Percentiles rank a stretch among this genome's conserved stretches.
Evolutionary conservation across 23 tunicate species (phyloP).

Genomic region (Oikopleura dioica): DNA sequence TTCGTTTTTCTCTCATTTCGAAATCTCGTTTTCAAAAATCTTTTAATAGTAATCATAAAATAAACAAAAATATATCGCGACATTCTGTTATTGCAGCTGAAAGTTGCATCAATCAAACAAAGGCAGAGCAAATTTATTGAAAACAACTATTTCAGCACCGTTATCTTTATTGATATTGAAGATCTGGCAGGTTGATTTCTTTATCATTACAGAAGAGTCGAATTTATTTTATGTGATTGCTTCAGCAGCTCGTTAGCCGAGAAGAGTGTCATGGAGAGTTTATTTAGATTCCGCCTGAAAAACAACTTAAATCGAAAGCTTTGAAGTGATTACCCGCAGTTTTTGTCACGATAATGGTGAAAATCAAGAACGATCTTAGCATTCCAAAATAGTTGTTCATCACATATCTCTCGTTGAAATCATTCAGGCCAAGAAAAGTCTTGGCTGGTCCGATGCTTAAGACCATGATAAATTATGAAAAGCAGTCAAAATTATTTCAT

Average conservation of each 20-base stretch:
- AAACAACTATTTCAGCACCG: too few relatives aligned
- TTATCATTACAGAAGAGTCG: conserved; percentile 70
- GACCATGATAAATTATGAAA: not conserved
- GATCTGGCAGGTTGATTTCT: conserved; percentile 31
- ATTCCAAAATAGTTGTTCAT: conserved; percentile 93
- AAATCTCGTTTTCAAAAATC: too few relatives aligned
- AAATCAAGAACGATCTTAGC: conserved; percentile 76
- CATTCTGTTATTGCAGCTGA: too few relatives aligned
- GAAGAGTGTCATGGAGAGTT: conserved; percentile 45
- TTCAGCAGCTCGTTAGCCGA: conserved; percentile 44
- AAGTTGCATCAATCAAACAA: too few relatives aligned
- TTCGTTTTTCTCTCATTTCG: too few relatives aligned
- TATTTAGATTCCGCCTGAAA: conserved; percentile 61
- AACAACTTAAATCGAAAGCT: not conserved
- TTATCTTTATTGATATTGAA: too few relatives aligned
- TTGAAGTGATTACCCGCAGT: conserved; percentile 29
- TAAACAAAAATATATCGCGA: too few relatives aligned
- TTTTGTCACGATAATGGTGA: conserved; percentile 57
- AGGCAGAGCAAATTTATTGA: too few relatives aligned
- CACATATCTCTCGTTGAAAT: conserved; percentile 64
- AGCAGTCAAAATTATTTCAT: not conserved
- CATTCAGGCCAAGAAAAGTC: too few relatives aligned
- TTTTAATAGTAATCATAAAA: too few relatives aligned
- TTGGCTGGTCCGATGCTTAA: too few relatives aligned
- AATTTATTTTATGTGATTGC: conserved; percentile 58